phyloP scores from a whole-genome alignment of 2,888 invertebrate genomes.

The Tuberolachnus salignus region DNA sequence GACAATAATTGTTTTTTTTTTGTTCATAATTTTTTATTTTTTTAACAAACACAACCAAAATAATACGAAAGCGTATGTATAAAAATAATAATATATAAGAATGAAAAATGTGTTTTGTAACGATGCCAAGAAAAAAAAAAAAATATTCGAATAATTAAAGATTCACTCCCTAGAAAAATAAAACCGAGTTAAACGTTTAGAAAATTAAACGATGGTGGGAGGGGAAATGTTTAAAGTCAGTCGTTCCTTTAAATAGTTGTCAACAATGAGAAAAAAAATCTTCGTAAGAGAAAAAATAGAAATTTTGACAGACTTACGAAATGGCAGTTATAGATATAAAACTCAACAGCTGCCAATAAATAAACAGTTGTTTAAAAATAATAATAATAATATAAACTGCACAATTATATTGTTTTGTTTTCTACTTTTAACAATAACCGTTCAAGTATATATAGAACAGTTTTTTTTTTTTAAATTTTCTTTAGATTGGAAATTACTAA shows the following conservation, averaged over 20 bases:
- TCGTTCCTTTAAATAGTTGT: conserved; percentile 19
- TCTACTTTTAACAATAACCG: not conserved
- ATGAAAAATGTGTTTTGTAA: conserved; percentile 17
- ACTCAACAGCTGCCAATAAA: not conserved
- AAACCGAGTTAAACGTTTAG: not conserved
- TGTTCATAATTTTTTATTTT: too few species aligned
- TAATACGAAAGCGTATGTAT: too few species aligned
- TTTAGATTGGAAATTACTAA: not conserved
- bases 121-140: conserved; percentile 8
- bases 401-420: not conserved
- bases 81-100: too few species aligned
- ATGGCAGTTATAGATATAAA: not conserved
- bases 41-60: not conserved
- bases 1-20: too few species aligned
- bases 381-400: too few species aligned
- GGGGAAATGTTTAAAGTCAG: conserved; percentile 16
- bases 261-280: not conserved
- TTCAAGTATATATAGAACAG: not conserved
- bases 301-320: too few species aligned
- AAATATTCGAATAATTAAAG: conserved; percentile 28
- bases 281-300: not conserved
- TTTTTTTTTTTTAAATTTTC: conserved; percentile 1
- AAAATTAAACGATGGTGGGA: not conserved
- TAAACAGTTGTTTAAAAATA: not conserved
- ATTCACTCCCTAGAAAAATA: not conserved